phyloP scores from a whole-genome alignment of 2,797 vertebrate genomes.

The Gallinago stenura region DNA sequence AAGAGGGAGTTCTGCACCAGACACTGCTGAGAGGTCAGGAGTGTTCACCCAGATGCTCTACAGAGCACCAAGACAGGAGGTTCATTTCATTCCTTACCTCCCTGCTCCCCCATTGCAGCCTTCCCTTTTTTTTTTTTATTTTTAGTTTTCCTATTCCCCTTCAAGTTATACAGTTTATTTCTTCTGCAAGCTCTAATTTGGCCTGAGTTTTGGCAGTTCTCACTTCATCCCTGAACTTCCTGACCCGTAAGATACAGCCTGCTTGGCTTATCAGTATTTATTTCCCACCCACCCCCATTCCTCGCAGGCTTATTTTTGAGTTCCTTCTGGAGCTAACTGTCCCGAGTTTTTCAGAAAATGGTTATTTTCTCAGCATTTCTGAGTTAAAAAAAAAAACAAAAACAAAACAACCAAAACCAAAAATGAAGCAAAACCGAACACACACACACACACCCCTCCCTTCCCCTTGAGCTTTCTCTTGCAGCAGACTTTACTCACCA shows the following conservation, averaged over 20 bases:
- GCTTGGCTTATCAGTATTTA: neutral
- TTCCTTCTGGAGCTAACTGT: neutral
- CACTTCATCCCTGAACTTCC: conserved; percentile 17
- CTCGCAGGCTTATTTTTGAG: neutral
- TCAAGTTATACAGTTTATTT: neutral
- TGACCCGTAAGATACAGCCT: neutral
- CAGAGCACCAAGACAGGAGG: neutral
- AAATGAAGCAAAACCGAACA: neutral
- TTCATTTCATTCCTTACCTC: neutral
- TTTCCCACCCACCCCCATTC: neutral
- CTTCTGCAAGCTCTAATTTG: neutral
- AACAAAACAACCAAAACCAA: no score
- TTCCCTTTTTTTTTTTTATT: neutral
- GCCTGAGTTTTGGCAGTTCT: neutral
- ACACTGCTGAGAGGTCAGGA: conserved; percentile 6
- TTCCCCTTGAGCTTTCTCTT: neutral
- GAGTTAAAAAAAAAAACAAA: neutral
- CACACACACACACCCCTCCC: accelerated
- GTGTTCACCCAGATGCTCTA: neutral
- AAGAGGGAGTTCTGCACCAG: conserved; percentile 10
- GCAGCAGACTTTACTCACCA: neutral
- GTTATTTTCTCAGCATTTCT: neutral
- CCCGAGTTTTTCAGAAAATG: neutral
- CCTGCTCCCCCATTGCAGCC: neutral
- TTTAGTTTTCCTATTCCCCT: neutral